Conservation (phyloP, 1,140 invertebrate species). For the Tribolium castaneum region DNA sequence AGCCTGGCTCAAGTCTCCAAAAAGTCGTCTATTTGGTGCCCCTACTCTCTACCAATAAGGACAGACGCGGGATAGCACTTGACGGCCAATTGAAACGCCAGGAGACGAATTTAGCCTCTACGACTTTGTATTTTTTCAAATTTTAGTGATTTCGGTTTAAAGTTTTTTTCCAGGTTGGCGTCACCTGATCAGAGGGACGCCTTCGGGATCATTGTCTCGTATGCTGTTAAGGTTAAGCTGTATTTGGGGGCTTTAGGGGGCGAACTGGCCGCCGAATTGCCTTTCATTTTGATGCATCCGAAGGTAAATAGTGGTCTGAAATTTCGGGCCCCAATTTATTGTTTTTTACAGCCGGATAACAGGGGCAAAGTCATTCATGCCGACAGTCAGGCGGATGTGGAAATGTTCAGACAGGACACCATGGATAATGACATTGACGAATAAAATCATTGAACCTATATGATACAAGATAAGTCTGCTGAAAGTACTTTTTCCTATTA, state of each 20-base stretch:
- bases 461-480: too few species aligned
- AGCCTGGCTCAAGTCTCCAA: constrained; percentile 92
- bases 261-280: constrained; percentile 94
- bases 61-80: constrained; percentile 92
- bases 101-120: constrained; percentile 94
- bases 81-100: constrained; percentile 93
- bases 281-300: constrained; percentile 97
- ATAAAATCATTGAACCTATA: constrained; percentile 34
- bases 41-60: constrained; percentile 81
- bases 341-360: constrained; percentile 66
- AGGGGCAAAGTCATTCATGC: constrained; percentile 69
- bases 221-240: constrained; percentile 94
- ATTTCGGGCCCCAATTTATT: not conserved
- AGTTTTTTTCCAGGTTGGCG: constrained; percentile 70
- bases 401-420: constrained; percentile 73
- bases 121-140: constrained; percentile 83
- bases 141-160: not conserved
- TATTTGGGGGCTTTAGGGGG: constrained; percentile 94
- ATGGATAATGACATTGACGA: constrained; percentile 68
- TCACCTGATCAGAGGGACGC: constrained; percentile 86
- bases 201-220: constrained; percentile 91
- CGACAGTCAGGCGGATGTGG: constrained; percentile 74
- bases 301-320: constrained; percentile 69
- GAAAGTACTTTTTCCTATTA: too few species aligned
- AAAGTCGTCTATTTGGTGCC: constrained; percentile 92